A percentile compares a stretch with the other conserved stretches of the same genome.
Conservation (phyloP, 2,888 invertebrate genomes). For the Tachina lurida region DNA sequence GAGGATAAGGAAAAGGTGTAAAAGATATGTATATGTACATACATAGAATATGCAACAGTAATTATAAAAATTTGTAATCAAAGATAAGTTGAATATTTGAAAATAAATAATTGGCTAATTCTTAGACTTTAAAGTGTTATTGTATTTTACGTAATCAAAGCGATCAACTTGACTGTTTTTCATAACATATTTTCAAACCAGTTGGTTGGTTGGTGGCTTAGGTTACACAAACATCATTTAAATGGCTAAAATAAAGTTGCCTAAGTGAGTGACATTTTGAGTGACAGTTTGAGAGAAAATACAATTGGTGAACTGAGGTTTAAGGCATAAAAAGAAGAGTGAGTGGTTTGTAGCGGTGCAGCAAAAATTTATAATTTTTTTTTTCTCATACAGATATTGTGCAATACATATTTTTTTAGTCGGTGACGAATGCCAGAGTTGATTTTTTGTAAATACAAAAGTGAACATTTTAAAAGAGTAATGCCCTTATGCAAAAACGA, state of each 20-base stretch:
- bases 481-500: no score
- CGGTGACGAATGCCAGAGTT: conserved; percentile 40
- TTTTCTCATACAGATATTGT: conserved; percentile 23
- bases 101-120: neutral
- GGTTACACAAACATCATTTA: neutral
- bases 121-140: neutral
- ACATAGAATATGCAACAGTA: no score
- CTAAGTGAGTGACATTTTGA: neutral
- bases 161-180: neutral
- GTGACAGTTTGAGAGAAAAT: conserved; percentile 26
- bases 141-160: neutral
- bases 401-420: conserved; percentile 28
- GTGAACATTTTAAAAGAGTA: neutral
- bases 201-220: neutral
- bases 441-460: conserved; percentile 14
- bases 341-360: conserved; percentile 33
- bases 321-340: conserved; percentile 13
- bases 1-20: neutral
- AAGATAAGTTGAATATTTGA: neutral
- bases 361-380: neutral
- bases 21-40: no score
- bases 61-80: neutral
- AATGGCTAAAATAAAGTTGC: neutral
- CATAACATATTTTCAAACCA: neutral
- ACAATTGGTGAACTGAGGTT: conserved; percentile 62